Evolutionary conservation across 2,888 invertebrate genomes (phyloP), one percentile per base, ranked within the genome.

Genomic region (Ecliptopera silaceata): DNA sequence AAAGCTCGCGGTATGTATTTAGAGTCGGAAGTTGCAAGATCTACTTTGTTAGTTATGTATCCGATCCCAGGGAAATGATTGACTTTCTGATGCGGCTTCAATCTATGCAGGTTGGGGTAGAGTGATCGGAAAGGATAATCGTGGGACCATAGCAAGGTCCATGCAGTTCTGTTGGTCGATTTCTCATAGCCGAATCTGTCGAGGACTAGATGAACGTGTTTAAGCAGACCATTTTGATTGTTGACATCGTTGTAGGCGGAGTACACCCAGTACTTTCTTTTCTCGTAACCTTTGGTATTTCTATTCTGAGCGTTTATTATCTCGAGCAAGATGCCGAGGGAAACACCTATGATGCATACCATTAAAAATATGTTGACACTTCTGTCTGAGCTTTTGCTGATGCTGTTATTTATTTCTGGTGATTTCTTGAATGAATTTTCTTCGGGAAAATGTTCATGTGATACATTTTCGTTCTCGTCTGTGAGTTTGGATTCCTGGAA

Each of bases 61-160:
- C 98, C 98, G 39, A 96, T 96, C 0, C 98, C 99, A 0, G 99
- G 99, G 70, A 98, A 96, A 78, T 99, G 98, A 78, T 99, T 99
- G 0, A 99, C 95, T 80, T 92, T 94, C 79, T 98, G 97, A 77
- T 96, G 91, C 0, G 93, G 85, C 66, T 94, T 93, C 8, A 98
- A 82, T 59, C 91, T 91, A 56, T 89, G 92, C n/a, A 91, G 55
- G 51, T 88, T 83, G 0, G 87, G 75, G 49, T 91, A 91, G 8
- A 96, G 77, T 0, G 78, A 81, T 50, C 92, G 81, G 73, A 98
- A 98, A 0, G 98, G 98, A 79, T 97, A 98, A 71, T 97, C 97
- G 80, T 98, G 97, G 0, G 98, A 95, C 99, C 99, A 99, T 8
- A 99, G 84, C 0, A 99, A 89, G 77, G 95, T 94, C 98, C 98